Conservation (phyloP, 2,888 invertebrate genomes). For the Hirtodrosophila duncani region DNA sequence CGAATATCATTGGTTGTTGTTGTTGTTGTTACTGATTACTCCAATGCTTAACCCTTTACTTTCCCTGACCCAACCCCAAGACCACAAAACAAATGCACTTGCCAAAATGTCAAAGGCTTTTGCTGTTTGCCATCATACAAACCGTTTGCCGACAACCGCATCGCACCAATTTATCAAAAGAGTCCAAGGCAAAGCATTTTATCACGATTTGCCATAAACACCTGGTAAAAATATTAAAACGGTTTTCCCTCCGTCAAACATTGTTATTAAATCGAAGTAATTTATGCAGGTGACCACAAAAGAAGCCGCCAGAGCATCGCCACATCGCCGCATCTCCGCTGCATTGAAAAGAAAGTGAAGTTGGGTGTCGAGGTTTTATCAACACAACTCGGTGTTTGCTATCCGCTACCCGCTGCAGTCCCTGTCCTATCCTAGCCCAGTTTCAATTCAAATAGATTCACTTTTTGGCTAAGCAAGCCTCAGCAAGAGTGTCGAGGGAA, state of each 20-base stretch:
- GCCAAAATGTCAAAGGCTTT: conserved; percentile 57
- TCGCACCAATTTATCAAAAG: conserved; percentile 46
- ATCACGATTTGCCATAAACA: conserved; percentile 69
- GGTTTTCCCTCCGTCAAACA: conserved; percentile 40
- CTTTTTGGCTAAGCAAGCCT: conserved; percentile 39
- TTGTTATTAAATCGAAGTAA: conserved; percentile 66
- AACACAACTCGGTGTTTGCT: no score
- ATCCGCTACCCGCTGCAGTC: background rate
- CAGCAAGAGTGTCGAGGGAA: conserved; percentile 25
- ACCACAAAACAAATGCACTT: conserved; percentile 19
- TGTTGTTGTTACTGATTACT: no score
- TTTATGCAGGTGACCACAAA: conserved; percentile 57
- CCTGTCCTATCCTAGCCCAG: no score
- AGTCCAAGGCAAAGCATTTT: conserved; percentile 59
- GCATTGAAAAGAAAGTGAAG: conserved; percentile 60
- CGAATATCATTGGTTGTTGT: no score
- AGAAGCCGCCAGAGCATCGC: conserved; percentile 46
- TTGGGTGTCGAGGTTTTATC: conserved; percentile 26
- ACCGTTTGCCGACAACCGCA: no score
- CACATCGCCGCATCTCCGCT: conserved; percentile 7
- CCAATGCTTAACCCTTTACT: conserved; percentile 22
- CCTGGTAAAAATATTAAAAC: conserved; percentile 52
- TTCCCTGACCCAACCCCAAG: conserved; percentile 42
- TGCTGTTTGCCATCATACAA: conserved; percentile 27
- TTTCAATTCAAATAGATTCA: conserved; percentile 43